These are phyloP conservation scores for Zaprionus lineosus DNA, from an alignment of 2,888 invertebrate genomes.

Conservation along the genomic window DNA sequence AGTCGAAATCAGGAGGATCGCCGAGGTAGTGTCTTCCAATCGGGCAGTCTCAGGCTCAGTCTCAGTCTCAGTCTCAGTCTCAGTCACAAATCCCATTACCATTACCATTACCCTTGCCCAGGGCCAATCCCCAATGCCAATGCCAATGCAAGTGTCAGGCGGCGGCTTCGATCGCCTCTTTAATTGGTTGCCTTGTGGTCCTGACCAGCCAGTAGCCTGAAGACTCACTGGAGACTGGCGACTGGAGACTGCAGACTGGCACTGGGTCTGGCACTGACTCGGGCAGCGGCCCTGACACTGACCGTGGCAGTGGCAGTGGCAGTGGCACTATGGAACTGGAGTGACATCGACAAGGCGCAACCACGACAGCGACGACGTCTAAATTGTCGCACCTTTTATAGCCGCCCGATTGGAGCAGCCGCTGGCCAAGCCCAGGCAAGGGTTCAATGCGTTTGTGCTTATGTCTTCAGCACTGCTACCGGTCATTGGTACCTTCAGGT, in stretches of 20 bases:
- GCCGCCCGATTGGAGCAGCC: slow-evolving; percentile 22
- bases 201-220: too few relatives aligned
- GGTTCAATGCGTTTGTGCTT: slow-evolving; percentile 15
- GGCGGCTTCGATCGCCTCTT: slow-evolving; percentile 42
- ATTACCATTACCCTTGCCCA: background rate
- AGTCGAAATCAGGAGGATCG: slow-evolving; percentile 13
- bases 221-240: too few relatives aligned
- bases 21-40: too few relatives aligned
- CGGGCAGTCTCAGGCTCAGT: background rate
- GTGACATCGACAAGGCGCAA: slow-evolving; percentile 56
- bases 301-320: too few relatives aligned
- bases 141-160: slow-evolving; percentile 1
- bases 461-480: slow-evolving; percentile 18
- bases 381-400: slow-evolving; percentile 72
- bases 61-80: slow-evolving; percentile 1
- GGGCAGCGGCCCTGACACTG: too few relatives aligned
- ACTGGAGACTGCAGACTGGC: background rate
- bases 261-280: too few relatives aligned
- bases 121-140: background rate
- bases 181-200: slow-evolving; percentile 48
- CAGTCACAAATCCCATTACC: background rate
- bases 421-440: background rate
- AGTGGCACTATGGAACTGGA: slow-evolving; percentile 16
- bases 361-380: slow-evolving; percentile 54
- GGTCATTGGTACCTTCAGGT: too few relatives aligned